These are phyloP conservation scores for Ruditapes philippinarum DNA, from an alignment of 1,140 invertebrate genomes.

Conservation along the genomic window DNA sequence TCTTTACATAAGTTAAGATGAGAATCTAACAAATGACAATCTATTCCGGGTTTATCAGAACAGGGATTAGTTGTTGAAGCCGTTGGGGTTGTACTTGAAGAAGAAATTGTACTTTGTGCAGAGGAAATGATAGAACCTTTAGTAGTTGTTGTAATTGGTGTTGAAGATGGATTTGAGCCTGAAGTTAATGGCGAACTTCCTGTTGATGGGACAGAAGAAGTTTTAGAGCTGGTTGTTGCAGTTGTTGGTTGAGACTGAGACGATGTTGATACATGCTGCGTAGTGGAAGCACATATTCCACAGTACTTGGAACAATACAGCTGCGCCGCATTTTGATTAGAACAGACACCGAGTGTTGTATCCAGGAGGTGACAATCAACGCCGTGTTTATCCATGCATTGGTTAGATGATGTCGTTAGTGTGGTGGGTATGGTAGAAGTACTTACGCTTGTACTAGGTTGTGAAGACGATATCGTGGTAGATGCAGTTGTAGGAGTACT, in stretches of 20 bases:
- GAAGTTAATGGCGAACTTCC: neutral
- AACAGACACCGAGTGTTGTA: slow-evolving; percentile 18
- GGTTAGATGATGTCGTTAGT: neutral
- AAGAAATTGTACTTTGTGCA: neutral
- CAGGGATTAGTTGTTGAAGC: neutral
- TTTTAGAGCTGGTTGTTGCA: neutral
- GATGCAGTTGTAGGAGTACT: neutral
- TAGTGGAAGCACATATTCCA: slow-evolving; percentile 47
- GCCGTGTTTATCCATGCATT: slow-evolving; percentile 49
- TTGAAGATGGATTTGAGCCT: neutral
- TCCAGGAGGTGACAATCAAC: slow-evolving; percentile 55
- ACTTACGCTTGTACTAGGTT: neutral
- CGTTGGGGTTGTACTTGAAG: neutral
- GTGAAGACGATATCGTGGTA: neutral
- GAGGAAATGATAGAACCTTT: too few species aligned
- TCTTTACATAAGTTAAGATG: slow-evolving; percentile 7
- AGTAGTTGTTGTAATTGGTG: neutral
- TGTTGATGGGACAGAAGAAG: neutral
- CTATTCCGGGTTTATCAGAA: slow-evolving; percentile 13
- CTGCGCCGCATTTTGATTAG: slow-evolving; percentile 9
- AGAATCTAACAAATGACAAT: slow-evolving; percentile 24
- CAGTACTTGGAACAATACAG: slow-evolving; percentile 53
- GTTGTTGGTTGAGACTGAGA: neutral
- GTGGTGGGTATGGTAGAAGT: neutral
- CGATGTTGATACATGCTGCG: neutral